Evolutionary conservation across 2,888 invertebrate species (phyloP).

Genomic region (Cantharis lateralis): DNA sequence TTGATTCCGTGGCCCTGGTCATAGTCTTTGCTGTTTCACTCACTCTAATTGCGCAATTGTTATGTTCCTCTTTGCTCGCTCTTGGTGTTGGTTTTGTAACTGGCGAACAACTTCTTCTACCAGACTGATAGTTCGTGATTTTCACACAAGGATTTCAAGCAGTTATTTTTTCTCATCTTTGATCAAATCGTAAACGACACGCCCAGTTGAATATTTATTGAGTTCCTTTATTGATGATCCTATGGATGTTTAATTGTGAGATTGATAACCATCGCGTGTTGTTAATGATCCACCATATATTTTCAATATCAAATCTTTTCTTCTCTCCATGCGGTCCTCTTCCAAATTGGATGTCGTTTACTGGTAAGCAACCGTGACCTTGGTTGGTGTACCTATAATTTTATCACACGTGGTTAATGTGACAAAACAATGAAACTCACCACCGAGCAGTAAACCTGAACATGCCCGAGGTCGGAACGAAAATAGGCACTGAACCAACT

Average conservation of each 20-base stretch:
- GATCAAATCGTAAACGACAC: slow-evolving; percentile 1
- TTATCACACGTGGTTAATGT: not conserved
- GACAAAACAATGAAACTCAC: not conserved
- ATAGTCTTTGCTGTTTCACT: slow-evolving; percentile 36
- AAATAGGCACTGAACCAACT: not conserved
- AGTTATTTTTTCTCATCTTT: slow-evolving; percentile 2
- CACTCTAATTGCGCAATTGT: slow-evolving; percentile 34
- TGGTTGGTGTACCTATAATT: not conserved
- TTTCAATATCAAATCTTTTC: not conserved
- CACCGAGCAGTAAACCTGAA: not conserved
- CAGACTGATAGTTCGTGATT: slow-evolving; percentile 13
- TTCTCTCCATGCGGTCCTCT: not conserved
- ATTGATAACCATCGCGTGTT: not conserved
- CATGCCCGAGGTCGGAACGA: not conserved
- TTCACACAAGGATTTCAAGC: slow-evolving; percentile 10
- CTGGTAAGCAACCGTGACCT: not conserved
- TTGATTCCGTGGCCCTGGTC: slow-evolving; percentile 52
- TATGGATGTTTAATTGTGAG: not conserved
- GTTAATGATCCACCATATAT: not conserved
- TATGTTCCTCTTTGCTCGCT: slow-evolving; percentile 14
- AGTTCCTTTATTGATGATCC: not conserved
- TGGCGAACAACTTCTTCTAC: slow-evolving; percentile 12
- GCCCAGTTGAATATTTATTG: slow-evolving; percentile 9
- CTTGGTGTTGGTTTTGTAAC: slow-evolving; percentile 7
- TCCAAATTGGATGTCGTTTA: not conserved